Conservation (phyloP, 2,797 vertebrate genomes). For the Pseudotriccus pelzelni region DNA sequence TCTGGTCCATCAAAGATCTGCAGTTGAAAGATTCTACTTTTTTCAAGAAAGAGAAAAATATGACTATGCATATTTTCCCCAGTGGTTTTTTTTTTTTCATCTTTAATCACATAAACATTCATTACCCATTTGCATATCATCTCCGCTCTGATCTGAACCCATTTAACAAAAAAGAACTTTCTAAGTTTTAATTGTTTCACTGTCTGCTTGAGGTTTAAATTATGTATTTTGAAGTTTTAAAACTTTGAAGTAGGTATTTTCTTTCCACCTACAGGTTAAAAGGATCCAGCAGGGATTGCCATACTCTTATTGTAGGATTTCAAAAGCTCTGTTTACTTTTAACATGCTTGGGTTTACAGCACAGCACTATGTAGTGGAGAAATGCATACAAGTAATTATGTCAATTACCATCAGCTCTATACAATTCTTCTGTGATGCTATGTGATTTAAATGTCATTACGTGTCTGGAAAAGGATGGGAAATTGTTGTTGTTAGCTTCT, state of each 20-base stretch:
- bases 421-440: conserved; percentile 68
- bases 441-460: conserved; percentile 73
- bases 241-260: conserved; percentile 52
- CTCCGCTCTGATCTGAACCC: background rate
- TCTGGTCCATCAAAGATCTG: background rate
- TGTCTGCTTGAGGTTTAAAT: conserved; percentile 29
- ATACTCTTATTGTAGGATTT: conserved; percentile 59
- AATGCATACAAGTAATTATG: conserved; percentile 75
- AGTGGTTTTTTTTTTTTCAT: background rate
- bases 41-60: background rate
- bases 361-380: conserved; percentile 72
- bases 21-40: background rate
- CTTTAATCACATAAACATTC: background rate
- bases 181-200: conserved; percentile 18
- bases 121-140: background rate
- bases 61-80: background rate
- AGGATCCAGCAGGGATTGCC: conserved; percentile 34
- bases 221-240: conserved; percentile 49
- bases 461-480: conserved; percentile 70
- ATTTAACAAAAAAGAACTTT: background rate
- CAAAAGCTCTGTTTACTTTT: conserved; percentile 72
- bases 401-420: conserved; percentile 73
- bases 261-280: conserved; percentile 52
- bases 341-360: conserved; percentile 66
- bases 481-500: conserved; percentile 67